phyloP scores from a whole-genome alignment of 2,797 vertebrate genomes.

The Sarcoramphus papa region DNA sequence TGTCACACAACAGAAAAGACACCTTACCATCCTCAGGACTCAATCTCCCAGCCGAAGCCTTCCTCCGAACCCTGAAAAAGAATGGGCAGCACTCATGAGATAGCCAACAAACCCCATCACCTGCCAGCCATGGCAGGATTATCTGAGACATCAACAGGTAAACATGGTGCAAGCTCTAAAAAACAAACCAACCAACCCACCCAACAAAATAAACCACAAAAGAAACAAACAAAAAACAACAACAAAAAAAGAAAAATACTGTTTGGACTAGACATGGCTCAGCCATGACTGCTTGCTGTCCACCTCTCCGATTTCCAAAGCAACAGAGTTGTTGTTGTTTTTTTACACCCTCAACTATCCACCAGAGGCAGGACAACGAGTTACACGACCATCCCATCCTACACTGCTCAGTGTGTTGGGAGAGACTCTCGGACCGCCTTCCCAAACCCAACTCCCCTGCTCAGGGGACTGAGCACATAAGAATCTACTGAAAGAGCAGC shows the following conservation, averaged over 20 bases:
- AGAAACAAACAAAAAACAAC: background rate
- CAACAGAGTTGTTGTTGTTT: background rate
- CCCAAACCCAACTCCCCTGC: background rate
- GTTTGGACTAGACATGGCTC: background rate
- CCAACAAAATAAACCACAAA: background rate
- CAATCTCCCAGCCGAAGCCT: constrained; percentile 45
- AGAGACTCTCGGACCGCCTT: background rate
- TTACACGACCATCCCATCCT: background rate
- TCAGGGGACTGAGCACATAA: rapidly evolving
- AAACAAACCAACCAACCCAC: background rate
- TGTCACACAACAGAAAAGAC: background rate
- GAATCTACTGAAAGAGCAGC: background rate
- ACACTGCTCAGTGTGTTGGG: background rate
- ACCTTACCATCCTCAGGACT: constrained; percentile 72
- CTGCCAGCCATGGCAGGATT: background rate
- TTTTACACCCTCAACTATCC: background rate
- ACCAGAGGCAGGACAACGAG: background rate
- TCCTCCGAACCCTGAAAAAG: constrained; percentile 71
- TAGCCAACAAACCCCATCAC: background rate
- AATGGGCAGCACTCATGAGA: background rate
- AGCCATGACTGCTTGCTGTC: background rate
- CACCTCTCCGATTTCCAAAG: background rate
- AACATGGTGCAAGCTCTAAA: background rate
- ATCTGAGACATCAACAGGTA: background rate
- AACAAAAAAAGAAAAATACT: background rate